phyloP scores from a whole-genome alignment of 1,140 invertebrate species.

The Aphelinus atriplicis region DNA sequence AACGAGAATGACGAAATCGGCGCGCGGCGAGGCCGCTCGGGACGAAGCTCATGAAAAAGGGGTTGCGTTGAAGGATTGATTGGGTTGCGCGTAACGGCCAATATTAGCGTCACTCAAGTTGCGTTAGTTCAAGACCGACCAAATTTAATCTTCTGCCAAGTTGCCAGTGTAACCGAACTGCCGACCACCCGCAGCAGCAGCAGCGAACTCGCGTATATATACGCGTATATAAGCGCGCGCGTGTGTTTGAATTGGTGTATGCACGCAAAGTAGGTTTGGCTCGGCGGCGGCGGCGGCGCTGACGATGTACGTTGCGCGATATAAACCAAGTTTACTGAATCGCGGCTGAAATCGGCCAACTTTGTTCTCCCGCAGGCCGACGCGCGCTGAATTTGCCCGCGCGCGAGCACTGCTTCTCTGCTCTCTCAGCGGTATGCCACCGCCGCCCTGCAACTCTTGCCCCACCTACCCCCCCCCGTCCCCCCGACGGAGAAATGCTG shows the following conservation, averaged over 20 bases:
- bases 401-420: neutral
- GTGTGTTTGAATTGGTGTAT: neutral
- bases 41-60: too few relatives aligned
- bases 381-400: constrained; percentile 11
- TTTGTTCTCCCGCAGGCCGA: constrained; percentile 3
- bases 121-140: neutral
- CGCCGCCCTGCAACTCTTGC: too few relatives aligned
- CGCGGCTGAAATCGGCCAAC: constrained; percentile 12
- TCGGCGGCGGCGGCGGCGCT: too few relatives aligned
- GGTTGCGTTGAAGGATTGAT: too few relatives aligned
- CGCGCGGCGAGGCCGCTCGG: too few relatives aligned
- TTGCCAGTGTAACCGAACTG: neutral
- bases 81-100: too few relatives aligned
- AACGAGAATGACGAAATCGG: too few relatives aligned
- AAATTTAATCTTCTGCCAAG: constrained; percentile 16
- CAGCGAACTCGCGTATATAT: too few relatives aligned
- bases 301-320: constrained; percentile 7
- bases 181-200: too few relatives aligned
- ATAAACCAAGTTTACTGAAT: constrained; percentile 26
- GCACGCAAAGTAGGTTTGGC: neutral
- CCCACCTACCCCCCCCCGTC: too few relatives aligned
- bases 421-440: neutral
- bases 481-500: too few relatives aligned
- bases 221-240: neutral
- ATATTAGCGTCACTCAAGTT: neutral